Evolutionary conservation across 1,140 invertebrate species (phyloP), one percentile per base, ranked within the genome.

Genomic region (Caenorhabditis brenneri): DNA sequence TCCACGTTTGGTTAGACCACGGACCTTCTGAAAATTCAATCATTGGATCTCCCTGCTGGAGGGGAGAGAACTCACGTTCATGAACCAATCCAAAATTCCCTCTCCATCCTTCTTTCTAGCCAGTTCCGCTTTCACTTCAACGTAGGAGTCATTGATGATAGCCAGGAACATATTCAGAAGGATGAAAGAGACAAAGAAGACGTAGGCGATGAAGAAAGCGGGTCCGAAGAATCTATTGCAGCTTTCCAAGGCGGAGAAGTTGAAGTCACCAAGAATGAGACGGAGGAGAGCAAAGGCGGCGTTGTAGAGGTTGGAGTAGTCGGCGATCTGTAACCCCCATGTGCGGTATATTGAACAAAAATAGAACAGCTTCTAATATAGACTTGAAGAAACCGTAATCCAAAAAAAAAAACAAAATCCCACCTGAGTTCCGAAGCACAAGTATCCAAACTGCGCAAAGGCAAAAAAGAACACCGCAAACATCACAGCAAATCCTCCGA

Each of bases 401-500:
- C n/a, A n/a, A n/a, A n/a, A n/a, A n/a, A n/a, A n/a, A n/a, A n/a
- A n/a, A n/a, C n/a, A n/a, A n/a, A n/a, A n/a, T n/a, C 31, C 7
- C 19, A 94, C 93, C 87, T 94, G 92, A n/a, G 93, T 93, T 53
- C 94, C 94, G 90, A 94, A 95, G 2, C 94, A 87, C 6, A 95
- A 89, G 82, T 94, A 93, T 12, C 94, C 94, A 60, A 94, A 88
- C 87, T 94, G 94, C 2, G 94, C 94, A 91, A 94, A 95, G 10
- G 94, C 94, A 88, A 95, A 93, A 91, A 95, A 95, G 10, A 95
- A 93, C 86, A 95, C 94, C 88, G 94, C 94, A 91, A 95, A 95
- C 94, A 95, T 95, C 6, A 95, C 92, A 58, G 93, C 93, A 90
- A 95, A 95, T 22, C 94, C 94, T 74, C 93, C 92, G 86, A 95